Percentiles rank a stretch among this genome's conserved stretches.
Conservation (phyloP, 23 tunicate species). For the Trididemnum nubilum region DNA sequence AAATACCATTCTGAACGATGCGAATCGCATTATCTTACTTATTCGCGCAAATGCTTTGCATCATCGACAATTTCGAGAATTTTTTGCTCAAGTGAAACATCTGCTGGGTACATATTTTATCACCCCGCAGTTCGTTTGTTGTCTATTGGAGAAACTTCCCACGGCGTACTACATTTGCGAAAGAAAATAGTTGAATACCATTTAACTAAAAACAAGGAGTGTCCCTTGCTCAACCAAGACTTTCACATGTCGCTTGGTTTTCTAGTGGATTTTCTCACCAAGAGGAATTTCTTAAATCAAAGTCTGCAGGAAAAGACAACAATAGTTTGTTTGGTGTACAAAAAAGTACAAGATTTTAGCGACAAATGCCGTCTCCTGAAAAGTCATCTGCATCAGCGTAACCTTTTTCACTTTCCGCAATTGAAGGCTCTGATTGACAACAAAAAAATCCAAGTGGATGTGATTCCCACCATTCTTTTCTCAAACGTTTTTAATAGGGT, state of each 20-base stretch:
- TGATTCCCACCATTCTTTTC: conserved; percentile 39
- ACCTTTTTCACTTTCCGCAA: conserved; percentile 43
- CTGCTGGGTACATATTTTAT: too few species aligned
- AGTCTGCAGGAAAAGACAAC: conserved; percentile 38
- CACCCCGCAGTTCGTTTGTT: too few species aligned
- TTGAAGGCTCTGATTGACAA: conserved; percentile 35
- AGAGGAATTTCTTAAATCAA: conserved; percentile 24
- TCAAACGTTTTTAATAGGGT: conserved; percentile 37
- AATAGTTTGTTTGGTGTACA: conserved; percentile 47
- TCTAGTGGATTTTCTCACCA: conserved; percentile 48
- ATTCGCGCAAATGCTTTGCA: conserved; percentile 55
- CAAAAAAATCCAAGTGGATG: conserved; percentile 23
- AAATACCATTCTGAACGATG: conserved; percentile 41
- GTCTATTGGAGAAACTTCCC: too few species aligned
- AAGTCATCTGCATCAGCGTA: conserved; percentile 39
- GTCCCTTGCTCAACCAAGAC: too few species aligned
- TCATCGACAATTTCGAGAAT: conserved; percentile 57
- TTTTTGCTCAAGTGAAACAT: too few species aligned
- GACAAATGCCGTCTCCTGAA: conserved; percentile 34
- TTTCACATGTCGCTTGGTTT: conserved; percentile 41
- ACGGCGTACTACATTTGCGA: too few species aligned
- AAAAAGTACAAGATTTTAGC: conserved; percentile 38
- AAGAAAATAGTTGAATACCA: too few species aligned
- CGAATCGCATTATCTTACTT: conserved; percentile 34
- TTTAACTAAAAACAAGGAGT: too few species aligned